Evolutionary conservation across 2,888 invertebrate genomes (phyloP), one percentile per base, ranked within the genome.

Genomic region (Spodoptera picta): DNA sequence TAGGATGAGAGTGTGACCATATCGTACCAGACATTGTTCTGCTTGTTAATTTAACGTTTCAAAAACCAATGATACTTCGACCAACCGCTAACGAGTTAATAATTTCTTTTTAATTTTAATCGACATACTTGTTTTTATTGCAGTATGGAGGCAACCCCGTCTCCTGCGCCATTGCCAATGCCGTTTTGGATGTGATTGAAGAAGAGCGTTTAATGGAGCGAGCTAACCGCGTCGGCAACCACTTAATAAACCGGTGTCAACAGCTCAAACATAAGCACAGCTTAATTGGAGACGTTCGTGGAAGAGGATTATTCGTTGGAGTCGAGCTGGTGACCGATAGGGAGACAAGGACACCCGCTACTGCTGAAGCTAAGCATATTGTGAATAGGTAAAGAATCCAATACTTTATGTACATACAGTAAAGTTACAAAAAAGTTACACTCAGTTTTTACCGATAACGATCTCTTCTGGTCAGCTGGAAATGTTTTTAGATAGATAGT

Each of bases 121-220:
- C 31, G 6, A 36, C 0, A 27, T 27, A 27, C 6, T 36, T 36
- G 6, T 9, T 36, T 36, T 36, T 4, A 4, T 67, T 68, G 90
- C 91, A 98, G 98, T 99, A 98, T 87, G 99, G 99, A 11, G 99
- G 99, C 10, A 99, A 99, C 94, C 99, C 99, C 11, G 99, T 99
- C 0, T 99, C 99, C 0, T 99, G 99, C 87, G 99, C 99, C 0
- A 97, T 99, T 53, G 99, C 98, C 0, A 97, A 98, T 86, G 98
- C 99, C 3, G 99, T 99, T 0, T 96, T 99, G 86, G 98, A 98
- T 81, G 97, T 98, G 5, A 98, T 99, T 66, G 97, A 98, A 83
- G 96, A 97, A 46, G 99, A 99, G 86, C 96, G 97, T 31, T 94
- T 99, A 7, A 95, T 97, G 86, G 96, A 98, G 73, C 97, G 98